Base-by-base conservation (phyloP, 2,113 vertebrate species). In the Tauraco erythrolophus region DNA sequence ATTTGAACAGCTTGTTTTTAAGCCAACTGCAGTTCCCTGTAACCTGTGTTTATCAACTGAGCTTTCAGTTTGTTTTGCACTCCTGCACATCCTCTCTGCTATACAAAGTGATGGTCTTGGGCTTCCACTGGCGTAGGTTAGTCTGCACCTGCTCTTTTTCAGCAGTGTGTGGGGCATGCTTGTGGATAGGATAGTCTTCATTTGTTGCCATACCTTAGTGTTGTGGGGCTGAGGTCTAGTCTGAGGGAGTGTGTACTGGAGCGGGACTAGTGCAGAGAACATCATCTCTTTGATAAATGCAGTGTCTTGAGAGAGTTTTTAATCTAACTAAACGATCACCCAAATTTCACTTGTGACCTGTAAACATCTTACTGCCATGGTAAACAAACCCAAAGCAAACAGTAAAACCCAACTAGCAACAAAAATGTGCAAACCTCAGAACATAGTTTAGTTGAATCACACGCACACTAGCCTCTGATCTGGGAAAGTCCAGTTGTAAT, bases 401-500 rank as follows among this genome's bases (percentile, higher is more conserved):
- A 17, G 46, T 50, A n/a, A 50, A 88, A 58, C 51, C 37, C 41
- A 77, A 7, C n/a, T 66, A 80, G 53, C 48, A 96, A 45, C 69
- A 82, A 41, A 91, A 87, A 61, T 50, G 28, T 82, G 35, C 58
- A 84, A 75, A 89, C 50, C 69, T 84, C 74, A 72, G 17, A 48
- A 50, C 1, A 7, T 19, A 23, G 27, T 68, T 87, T 11, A 46
- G 72, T 69, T 89, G 89, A 92, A 69, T 91, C 70, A 71, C 24
- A 45, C 30, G 28, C 30, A 31, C 7, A 4, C 16, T 60, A 16
- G 53, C 50, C 61, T 93, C 24, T 82, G 19, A 69, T 61, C 84
- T 92, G 89, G 77, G 85, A 57, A 96, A 92, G 89, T 89, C 72
- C 69, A 27, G 28, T n/a, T 93, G 84, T 61, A 78, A 43, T 41